Conservation (phyloP, 1,140 invertebrate genomes). For the Euwallacea fornicatus region DNA sequence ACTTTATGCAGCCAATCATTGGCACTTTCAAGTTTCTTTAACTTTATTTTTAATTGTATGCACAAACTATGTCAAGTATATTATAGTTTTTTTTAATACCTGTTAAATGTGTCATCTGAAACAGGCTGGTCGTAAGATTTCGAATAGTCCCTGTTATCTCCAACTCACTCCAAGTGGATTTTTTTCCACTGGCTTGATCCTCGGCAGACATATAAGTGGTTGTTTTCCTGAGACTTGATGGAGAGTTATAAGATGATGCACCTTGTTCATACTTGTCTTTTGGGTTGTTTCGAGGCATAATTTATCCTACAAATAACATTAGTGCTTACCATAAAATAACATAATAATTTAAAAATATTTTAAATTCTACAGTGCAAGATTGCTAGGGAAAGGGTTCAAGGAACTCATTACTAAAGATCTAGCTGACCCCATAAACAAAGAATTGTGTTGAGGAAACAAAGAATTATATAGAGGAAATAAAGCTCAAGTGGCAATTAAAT, state of each 20-base stretch:
- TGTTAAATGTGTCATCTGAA: slow-evolving; percentile 88
- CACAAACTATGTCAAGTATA: too few relatives aligned
- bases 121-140: slow-evolving; percentile 88
- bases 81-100: slow-evolving; percentile 51
- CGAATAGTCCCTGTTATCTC: slow-evolving; percentile 79
- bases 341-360: background rate
- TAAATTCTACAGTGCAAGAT: background rate
- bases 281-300: slow-evolving; percentile 62
- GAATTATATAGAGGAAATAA: background rate
- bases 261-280: slow-evolving; percentile 57
- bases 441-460: background rate
- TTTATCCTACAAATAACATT: slow-evolving; percentile 56
- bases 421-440: background rate
- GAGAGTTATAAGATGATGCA: slow-evolving; percentile 27
- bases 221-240: slow-evolving; percentile 61
- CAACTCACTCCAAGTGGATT: slow-evolving; percentile 73
- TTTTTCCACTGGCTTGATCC: slow-evolving; percentile 87
- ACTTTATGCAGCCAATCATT: too few relatives aligned
- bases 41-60: too few relatives aligned
- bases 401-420: background rate
- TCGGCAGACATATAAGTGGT: slow-evolving; percentile 92
- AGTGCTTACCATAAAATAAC: background rate
- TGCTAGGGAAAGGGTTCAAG: background rate
- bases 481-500: background rate
- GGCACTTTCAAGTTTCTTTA: too few relatives aligned